Conservation (phyloP, 2,888 invertebrate genomes). For the Rhagophthalmus giganteus region DNA sequence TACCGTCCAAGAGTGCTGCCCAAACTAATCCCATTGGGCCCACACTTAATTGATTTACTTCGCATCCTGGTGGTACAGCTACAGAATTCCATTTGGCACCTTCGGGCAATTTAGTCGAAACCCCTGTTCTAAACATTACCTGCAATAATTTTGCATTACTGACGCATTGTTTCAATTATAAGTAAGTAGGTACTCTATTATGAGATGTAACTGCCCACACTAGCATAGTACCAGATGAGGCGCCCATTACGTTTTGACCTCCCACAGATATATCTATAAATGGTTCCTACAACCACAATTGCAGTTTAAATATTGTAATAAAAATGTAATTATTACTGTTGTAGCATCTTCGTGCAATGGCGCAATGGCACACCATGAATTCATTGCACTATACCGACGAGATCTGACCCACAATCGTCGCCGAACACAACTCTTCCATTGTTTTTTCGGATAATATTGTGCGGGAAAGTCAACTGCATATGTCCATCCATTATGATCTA, state of each 20-base stretch:
- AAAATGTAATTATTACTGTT: slow-evolving; percentile 55
- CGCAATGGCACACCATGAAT: slow-evolving; percentile 91
- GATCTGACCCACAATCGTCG: slow-evolving; percentile 88
- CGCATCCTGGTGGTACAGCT: slow-evolving; percentile 74
- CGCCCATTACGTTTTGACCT: slow-evolving; percentile 79
- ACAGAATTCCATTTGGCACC: slow-evolving; percentile 84
- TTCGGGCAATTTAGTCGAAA: slow-evolving; percentile 81
- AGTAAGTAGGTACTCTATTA: slow-evolving; percentile 65
- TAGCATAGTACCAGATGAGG: slow-evolving; percentile 71
- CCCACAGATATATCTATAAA: slow-evolving; percentile 91
- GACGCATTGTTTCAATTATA: no score
- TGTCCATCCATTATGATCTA: slow-evolving; percentile 92
- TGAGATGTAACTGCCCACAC: slow-evolving; percentile 95
- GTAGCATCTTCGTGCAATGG: slow-evolving; percentile 88
- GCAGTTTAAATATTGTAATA: background rate
- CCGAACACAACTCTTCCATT: slow-evolving; percentile 89
- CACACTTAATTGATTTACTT: slow-evolving; percentile 83
- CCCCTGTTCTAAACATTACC: slow-evolving; percentile 85
- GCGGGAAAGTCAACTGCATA: slow-evolving; percentile 92
- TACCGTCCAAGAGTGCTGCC: slow-evolving; percentile 83
- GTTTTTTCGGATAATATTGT: slow-evolving; percentile 75
- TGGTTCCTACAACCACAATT: slow-evolving; percentile 69
- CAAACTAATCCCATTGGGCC: slow-evolving; percentile 86
- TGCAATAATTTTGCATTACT: slow-evolving; percentile 49
- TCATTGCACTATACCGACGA: slow-evolving; percentile 84